Conservation (phyloP, 1,140 invertebrate species). For the Centruroides sculpturatus region DNA sequence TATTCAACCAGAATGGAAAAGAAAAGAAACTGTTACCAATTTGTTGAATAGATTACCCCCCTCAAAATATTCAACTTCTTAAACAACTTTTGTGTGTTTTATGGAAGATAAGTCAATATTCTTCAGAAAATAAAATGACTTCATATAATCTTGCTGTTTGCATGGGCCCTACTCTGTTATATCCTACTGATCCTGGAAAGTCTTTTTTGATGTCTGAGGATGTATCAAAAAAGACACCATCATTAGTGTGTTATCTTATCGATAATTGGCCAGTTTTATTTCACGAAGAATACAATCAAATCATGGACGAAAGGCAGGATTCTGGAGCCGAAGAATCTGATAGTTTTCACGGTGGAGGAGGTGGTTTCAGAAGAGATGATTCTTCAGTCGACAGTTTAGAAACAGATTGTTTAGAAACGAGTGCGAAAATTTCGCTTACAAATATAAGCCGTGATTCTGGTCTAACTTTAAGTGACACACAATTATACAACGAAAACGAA, state of each 20-base stretch:
- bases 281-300: background rate
- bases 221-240: constrained; percentile 32
- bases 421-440: constrained; percentile 45
- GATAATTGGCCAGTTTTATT: constrained; percentile 58
- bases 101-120: constrained; percentile 57
- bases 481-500: constrained; percentile 56
- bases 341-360: constrained; percentile 41
- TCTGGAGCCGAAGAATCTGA: constrained; percentile 77
- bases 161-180: constrained; percentile 68
- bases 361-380: constrained; percentile 49
- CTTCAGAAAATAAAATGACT: constrained; percentile 69
- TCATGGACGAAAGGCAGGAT: constrained; percentile 35
- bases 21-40: constrained; percentile 15
- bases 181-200: constrained; percentile 28
- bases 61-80: constrained; percentile 54
- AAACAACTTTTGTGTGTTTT: constrained; percentile 65
- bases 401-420: constrained; percentile 34
- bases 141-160: constrained; percentile 72
- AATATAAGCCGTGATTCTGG: constrained; percentile 68
- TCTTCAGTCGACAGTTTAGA: constrained; percentile 69
- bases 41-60: constrained; percentile 47
- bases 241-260: constrained; percentile 61
- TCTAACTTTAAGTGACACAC: constrained; percentile 65
- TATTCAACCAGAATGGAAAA: constrained; percentile 25
- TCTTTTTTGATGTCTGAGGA: background rate